Conservation (phyloP, 1,140 invertebrate genomes). For the Pantala flavescens region DNA sequence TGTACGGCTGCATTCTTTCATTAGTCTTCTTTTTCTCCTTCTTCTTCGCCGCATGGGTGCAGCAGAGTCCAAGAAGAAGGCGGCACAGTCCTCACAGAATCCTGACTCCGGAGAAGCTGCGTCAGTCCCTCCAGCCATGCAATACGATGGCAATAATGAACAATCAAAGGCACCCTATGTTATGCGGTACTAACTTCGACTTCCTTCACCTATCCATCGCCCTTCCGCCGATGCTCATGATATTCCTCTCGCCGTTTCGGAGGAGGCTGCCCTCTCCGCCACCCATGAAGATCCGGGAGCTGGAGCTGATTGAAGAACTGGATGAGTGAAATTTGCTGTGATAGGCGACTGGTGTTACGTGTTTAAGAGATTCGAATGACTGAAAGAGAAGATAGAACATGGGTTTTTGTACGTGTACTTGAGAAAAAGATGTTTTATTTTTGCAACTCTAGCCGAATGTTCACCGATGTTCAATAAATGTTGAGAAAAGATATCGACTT, state of each 20-base stretch:
- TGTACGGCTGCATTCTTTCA: not conserved
- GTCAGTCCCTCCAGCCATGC: not conserved
- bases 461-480: no score
- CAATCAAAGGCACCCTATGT: not conserved
- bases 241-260: not conserved
- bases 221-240: not conserved
- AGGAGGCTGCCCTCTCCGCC: not conserved
- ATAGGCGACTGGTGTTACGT: no score
- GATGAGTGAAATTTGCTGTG: not conserved
- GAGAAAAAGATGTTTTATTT: no score
- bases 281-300: not conserved
- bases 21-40: slow-evolving; percentile 3
- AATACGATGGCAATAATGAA: not conserved
- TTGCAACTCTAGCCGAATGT: no score
- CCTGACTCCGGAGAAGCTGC: not conserved
- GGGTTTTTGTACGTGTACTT: no score
- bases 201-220: not conserved
- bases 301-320: not conserved
- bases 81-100: not conserved
- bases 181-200: not conserved
- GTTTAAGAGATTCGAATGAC: no score
- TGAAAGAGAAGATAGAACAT: no score
- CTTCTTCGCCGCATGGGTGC: not conserved
- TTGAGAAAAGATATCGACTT: no score
- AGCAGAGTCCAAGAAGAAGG: not conserved